Evolutionary conservation across 2,113 vertebrate genomes (phyloP), one percentile per base, ranked within the genome.

Genomic region (Microcebus lehilahytsara): DNA sequence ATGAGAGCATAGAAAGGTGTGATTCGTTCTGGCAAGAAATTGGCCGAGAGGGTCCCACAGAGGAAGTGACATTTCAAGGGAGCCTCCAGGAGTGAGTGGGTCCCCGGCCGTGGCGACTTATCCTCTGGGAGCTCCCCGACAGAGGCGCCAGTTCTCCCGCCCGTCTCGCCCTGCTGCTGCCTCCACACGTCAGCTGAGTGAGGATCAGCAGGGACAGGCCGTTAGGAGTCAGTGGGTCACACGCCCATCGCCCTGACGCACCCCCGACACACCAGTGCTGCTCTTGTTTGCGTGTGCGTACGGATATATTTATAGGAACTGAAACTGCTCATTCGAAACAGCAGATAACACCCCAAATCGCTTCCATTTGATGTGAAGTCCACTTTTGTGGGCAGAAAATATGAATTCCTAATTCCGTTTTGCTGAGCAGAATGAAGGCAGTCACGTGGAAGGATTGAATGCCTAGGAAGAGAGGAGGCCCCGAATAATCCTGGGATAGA

Each of bases 11-110:
- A 20, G 71, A 34, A 92, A 85, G 79, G 60, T 42, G 32, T 60
- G 60, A 92, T 62, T 95, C 53, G 27, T 75, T 71, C 77, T 34
- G 40, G 78, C 66, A 66, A 46, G 86, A 71, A 42, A 88, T 30
- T 58, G 92, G 58, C 78, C 77, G 67, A 62, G 72, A 93, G 67
- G 8, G 30, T 93, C 37, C 78, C 79, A 23, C n/a, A 67, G 75
- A 56, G 58, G 89, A 77, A 86, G 58, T 40, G 72, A 89, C 86
- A 93, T 95, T 96, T 91, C 95, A 85, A 5, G 22, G 3, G 42
- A 34, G 92, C 81, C 81, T 87, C 77, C 77, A 9, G 42, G 56
- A 92, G 46, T 5, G 17, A 46, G 51, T 19, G 7, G 13, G 60
- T 14, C 23, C 62, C 67, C 12, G 0, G 37, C 17, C 49, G n/a